Evolutionary conservation across 2,888 invertebrate genomes (phyloP), one percentile per base, ranked within the genome.

Genomic region (Bombylius major): DNA sequence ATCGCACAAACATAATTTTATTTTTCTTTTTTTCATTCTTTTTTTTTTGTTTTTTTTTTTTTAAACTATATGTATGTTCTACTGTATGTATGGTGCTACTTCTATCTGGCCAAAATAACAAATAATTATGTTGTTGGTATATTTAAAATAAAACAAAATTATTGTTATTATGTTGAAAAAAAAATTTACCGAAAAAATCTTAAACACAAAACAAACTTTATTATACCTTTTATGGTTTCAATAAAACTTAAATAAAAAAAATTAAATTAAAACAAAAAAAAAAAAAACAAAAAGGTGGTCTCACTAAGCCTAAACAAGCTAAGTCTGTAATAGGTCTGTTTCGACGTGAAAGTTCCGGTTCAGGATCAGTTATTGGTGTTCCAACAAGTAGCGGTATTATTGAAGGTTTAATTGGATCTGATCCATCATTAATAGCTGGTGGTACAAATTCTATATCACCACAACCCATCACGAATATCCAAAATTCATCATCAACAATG

Each of bases 321-420:
- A 87, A 87, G 76, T 89, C 90, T 75, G 89, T 91, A 75, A 89
- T 90, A 79, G 90, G 90, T 76, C 80, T 90, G 61, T 91, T 91
- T 77, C 82, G 89, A 68, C 82, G 89, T 68, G 90, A 90, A 71
- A 89, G 89, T 72, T 79, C 83, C 63, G 81, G 84, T 65, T 88
- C 88, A 0, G 82, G 82, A 54, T 82, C 82, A 64, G 80, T 72
- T 49, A 65, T 64, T 53, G 59, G 78, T 1, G 77, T 71, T 44
- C 65, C 67, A 23, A 70, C 71, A 34, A 79, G 78, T 33, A 71
- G 63, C 49, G 73, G 77, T 54, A 82, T 65, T 61, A 61, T 56
- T 34, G 51, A 56, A 39, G 63, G 63, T 33, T 59, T 62, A 48
- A 60, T 81, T 52, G 82, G 82, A 62, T 79, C 81, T 13, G 82